Percentiles rank a stretch among this genome's conserved stretches.
phyloP scores from a whole-genome alignment of 2,797 vertebrate species.

The Cirrhinus molitorella region DNA sequence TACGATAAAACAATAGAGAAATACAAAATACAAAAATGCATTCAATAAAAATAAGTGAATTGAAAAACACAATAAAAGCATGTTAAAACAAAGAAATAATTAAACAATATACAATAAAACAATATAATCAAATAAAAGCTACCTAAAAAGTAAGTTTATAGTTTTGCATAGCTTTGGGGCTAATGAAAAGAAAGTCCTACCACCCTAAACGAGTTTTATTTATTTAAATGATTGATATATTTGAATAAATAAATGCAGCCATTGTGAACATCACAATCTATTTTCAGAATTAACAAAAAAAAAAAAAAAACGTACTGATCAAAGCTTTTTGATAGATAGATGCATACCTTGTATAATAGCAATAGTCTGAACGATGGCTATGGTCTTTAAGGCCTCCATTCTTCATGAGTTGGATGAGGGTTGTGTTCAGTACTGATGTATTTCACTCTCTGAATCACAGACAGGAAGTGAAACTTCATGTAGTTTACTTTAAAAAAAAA shows the following conservation, averaged over 20 bases:
- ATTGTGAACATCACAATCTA: neutral
- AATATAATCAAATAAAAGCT: neutral
- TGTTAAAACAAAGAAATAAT: neutral
- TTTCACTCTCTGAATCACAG: neutral
- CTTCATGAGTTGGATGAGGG: neutral
- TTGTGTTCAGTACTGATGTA: neutral
- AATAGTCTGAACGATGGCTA: constrained; percentile 33
- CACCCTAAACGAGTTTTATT: neutral
- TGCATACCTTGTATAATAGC: constrained; percentile 44
- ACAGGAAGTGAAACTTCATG: constrained; percentile 14
- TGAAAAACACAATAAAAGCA: neutral
- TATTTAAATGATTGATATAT: neutral
- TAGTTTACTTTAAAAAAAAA: no score
- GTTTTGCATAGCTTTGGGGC: neutral
- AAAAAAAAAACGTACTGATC: neutral
- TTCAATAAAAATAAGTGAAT: neutral
- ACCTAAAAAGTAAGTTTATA: neutral
- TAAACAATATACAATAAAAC: neutral
- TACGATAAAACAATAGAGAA: neutral
- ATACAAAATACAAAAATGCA: neutral
- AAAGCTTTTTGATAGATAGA: no score
- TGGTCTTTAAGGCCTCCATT: constrained; percentile 50
- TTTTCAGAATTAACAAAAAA: no score
- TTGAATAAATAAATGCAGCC: neutral
- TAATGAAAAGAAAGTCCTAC: neutral